phyloP scores from a whole-genome alignment of 2,797 vertebrate species.

The Thaleichthys pacificus region DNA sequence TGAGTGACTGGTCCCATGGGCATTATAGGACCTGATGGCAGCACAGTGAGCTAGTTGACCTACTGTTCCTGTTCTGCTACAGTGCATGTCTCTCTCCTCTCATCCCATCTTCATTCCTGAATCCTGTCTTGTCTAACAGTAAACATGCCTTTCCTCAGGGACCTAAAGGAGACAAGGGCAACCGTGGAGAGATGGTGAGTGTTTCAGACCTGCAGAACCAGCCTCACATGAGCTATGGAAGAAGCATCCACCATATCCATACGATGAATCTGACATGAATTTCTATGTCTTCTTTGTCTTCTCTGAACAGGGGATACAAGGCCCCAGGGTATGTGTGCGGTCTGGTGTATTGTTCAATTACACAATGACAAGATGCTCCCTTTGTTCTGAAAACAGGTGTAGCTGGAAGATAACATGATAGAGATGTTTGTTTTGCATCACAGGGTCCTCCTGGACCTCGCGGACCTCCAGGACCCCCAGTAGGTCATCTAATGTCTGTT shows the following conservation, averaged over 20 bases:
- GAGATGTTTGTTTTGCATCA: conserved; percentile 33
- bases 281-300: conserved; percentile 29
- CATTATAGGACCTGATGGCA: conserved; percentile 86
- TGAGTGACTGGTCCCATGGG: conserved; percentile 85
- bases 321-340: conserved; percentile 84
- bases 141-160: conserved; percentile 73
- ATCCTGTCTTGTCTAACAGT: background rate
- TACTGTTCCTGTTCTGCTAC: background rate
- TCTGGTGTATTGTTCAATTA: background rate
- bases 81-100: background rate
- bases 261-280: background rate
- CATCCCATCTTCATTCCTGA: background rate
- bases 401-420: background rate
- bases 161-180: conserved; percentile 88
- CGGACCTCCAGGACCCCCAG: conserved; percentile 88
- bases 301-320: conserved; percentile 84
- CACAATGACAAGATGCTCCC: background rate
- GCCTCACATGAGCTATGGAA: background rate
- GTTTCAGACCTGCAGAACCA: background rate
- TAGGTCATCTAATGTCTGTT: conserved; percentile 62
- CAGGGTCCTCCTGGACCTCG: conserved; percentile 91
- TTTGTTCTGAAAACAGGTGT: background rate
- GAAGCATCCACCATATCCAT: too few species aligned
- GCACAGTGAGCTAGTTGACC: conserved; percentile 76
- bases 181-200: conserved; percentile 85